Evolutionary conservation across 2,797 vertebrate species (phyloP), one percentile per base, ranked within the genome.

Genomic region (Chloroceryle amazona): DNA sequence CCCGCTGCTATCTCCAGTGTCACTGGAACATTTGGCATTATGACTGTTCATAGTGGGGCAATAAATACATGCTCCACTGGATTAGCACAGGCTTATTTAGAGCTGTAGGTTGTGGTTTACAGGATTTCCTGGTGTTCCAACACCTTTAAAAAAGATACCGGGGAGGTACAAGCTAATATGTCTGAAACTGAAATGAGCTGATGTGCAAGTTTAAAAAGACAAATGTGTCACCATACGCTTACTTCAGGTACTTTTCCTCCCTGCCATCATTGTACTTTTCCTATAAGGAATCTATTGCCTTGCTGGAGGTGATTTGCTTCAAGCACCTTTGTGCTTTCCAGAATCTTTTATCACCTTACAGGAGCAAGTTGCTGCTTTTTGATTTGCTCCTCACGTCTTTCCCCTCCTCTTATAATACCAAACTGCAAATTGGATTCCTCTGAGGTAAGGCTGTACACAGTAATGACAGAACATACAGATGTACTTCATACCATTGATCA

Each of bases 1-100:
- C 26, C 52, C 0, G 0, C 31, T 86, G 51, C 42, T 41, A 1
- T 28, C 20, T 73, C 76, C 44, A 68, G 47, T 25, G 65, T 37
- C 79, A 71, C 57, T 41, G 26, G 65, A 79, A 31, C 35, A 20
- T 58, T 78, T 72, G 73, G 7, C n/a, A 28, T 86, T 54, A 17
- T 10, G 11, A 29, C 25, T 73, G n/a, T 41, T 79, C 51, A 21
- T 13, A 35, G 49, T 37, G 62, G 28, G 81, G 55, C 61, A 86
- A 61, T 57, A 70, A 68, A 46, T 31, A 21, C 2, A 18, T 3
- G 10, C 14, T 83, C 41, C 60, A 66, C 16, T 87, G 49, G 33
- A 8, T 78, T 58, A 87, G 42, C 42, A 52, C 46, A 66, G 17
- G n/a, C 58, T 81, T 63, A n/a, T 61, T 49, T 37, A 66, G 19